Percentiles rank a stretch among this genome's conserved stretches.
Conservation (phyloP, 2,888 invertebrate species). For the Temnothorax rugatulus region DNA sequence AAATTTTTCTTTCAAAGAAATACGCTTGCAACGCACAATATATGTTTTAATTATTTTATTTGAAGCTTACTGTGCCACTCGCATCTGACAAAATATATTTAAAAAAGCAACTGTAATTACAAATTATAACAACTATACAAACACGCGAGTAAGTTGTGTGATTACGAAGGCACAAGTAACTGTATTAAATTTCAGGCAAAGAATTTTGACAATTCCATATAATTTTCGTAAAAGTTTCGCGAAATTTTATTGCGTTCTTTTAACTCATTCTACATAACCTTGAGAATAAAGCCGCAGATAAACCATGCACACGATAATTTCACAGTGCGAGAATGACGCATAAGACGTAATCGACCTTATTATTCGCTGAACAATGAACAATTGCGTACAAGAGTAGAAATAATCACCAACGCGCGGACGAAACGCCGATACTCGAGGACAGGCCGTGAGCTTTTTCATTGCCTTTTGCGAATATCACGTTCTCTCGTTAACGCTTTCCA, state of each 20-base stretch:
- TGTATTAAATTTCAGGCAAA: background rate
- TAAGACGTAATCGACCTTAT: conserved; percentile 75
- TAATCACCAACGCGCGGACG: conserved; percentile 71
- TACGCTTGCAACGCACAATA: background rate
- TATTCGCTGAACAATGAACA: conserved; percentile 77
- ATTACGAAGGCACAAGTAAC: background rate
- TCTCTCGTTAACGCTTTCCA: conserved; percentile 50
- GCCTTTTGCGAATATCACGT: conserved; percentile 40
- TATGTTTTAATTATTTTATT: conserved; percentile 11
- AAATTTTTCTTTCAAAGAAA: background rate
- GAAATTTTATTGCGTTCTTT: background rate
- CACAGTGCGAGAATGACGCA: conserved; percentile 73
- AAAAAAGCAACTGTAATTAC: background rate
- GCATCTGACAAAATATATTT: background rate
- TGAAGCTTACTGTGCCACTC: background rate
- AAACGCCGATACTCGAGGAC: conserved; percentile 71
- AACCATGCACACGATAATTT: conserved; percentile 51
- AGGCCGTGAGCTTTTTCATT: conserved; percentile 42
- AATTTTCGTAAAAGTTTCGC: background rate
- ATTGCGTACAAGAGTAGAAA: conserved; percentile 75
- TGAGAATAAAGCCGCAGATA: conserved; percentile 44
- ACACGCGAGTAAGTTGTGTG: background rate
- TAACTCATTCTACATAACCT: conserved; percentile 8
- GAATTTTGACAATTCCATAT: background rate
- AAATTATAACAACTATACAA: background rate